phyloP scores from a whole-genome alignment of 2,888 invertebrate genomes.

The Cordilura impudica region DNA sequence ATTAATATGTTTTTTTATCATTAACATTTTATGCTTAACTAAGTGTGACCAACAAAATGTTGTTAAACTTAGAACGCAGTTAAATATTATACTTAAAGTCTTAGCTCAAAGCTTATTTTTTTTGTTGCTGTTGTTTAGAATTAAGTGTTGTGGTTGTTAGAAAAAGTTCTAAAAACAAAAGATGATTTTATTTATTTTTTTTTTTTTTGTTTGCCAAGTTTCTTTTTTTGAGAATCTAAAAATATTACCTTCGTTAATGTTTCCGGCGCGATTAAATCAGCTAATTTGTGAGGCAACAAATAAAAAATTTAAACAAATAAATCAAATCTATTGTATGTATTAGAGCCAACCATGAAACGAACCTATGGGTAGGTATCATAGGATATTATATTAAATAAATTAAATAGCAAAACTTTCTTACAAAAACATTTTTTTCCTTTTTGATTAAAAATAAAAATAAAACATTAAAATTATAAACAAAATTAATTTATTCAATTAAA shows the following conservation, averaged over 20 bases:
- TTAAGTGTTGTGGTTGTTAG: background rate
- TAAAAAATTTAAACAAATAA: too few species aligned
- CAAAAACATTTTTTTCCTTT: too few species aligned
- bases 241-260: conserved; percentile 24
- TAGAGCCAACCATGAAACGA: too few species aligned
- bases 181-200: conserved; percentile 2
- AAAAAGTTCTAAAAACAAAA: conserved; percentile 16
- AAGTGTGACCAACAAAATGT: conserved; percentile 68
- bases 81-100: background rate
- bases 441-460: too few species aligned
- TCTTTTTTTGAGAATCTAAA: background rate
- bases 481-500: too few species aligned
- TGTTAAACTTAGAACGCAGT: conserved; percentile 35
- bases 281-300: too few species aligned
- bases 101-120: background rate
- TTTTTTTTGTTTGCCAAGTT: background rate
- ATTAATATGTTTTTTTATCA: conserved; percentile 46
- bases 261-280: conserved; percentile 19
- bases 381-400: too few species aligned
- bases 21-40: conserved; percentile 66
- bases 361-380: too few species aligned
- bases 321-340: too few species aligned
- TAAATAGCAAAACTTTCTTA: too few species aligned
- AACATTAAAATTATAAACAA: too few species aligned
- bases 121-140: background rate